Evolutionary conservation across 2,888 invertebrate genomes (phyloP).

Genomic region (Thyatira batis): DNA sequence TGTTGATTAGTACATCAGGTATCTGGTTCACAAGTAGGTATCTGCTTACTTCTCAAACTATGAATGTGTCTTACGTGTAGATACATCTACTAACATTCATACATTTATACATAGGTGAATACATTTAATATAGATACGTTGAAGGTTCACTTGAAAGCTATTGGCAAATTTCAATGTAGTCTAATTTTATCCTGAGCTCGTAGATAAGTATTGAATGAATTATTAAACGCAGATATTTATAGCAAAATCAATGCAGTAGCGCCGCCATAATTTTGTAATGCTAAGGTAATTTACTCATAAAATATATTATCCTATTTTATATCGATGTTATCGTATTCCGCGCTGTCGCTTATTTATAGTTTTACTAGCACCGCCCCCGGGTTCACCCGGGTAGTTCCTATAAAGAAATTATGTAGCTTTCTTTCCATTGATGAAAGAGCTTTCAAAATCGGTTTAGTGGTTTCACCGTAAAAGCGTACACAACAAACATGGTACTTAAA

Average conservation of each 20-base stretch:
- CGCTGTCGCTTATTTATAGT: neutral
- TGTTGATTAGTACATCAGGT: too few species aligned
- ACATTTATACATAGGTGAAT: neutral
- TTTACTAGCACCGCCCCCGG: too few species aligned
- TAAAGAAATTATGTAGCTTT: too few species aligned
- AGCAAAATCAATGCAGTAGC: neutral
- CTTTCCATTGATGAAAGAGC: too few species aligned
- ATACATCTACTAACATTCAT: neutral
- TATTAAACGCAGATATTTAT: neutral
- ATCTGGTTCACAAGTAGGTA: too few species aligned
- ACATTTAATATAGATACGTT: neutral
- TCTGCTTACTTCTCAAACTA: too few species aligned
- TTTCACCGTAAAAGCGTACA: too few species aligned
- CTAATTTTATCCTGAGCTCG: neutral
- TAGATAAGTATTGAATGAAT: neutral
- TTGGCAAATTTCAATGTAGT: neutral
- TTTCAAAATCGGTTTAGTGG: too few species aligned
- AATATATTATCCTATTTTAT: neutral
- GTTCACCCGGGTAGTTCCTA: too few species aligned
- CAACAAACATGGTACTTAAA: too few species aligned
- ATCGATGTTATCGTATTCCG: neutral
- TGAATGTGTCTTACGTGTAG: too few species aligned
- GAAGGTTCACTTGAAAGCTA: neutral
- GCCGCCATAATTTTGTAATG: neutral
- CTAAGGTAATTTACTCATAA: neutral